Conservation (phyloP, 30 jellyfish, hydroid and myxozoan species). For the Aurelia coerulea region DNA sequence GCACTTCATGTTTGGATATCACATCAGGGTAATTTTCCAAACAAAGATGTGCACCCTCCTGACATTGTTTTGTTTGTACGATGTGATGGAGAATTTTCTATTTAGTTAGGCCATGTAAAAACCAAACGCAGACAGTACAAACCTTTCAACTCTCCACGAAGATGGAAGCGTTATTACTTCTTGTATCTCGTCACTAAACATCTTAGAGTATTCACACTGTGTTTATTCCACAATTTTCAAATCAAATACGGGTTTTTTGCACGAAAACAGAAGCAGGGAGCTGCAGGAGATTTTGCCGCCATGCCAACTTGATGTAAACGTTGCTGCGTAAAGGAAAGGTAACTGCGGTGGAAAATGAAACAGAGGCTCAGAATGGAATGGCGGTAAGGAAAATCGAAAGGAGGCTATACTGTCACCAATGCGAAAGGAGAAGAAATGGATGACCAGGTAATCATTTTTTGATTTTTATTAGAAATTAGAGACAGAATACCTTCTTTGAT, state of each 20-base stretch:
- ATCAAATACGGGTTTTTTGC: neutral
- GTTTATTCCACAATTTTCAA: neutral
- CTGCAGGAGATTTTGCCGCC: slow-evolving; percentile 46
- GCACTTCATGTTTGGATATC: too few relatives aligned
- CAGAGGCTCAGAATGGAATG: slow-evolving; percentile 16
- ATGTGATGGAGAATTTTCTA: too few relatives aligned
- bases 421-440: slow-evolving; percentile 28
- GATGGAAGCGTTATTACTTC: slow-evolving; percentile 69
- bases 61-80: too few relatives aligned
- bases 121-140: neutral
- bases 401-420: slow-evolving; percentile 6
- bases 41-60: too few relatives aligned
- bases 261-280: too few relatives aligned
- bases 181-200: slow-evolving; percentile 64
- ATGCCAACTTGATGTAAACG: slow-evolving; percentile 62
- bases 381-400: slow-evolving; percentile 16
- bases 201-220: neutral
- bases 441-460: slow-evolving; percentile 49
- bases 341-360: slow-evolving; percentile 19
- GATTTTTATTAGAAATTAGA: neutral
- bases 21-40: too few relatives aligned
- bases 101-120: too few relatives aligned
- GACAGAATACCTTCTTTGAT: too few relatives aligned
- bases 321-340: neutral
- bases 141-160: slow-evolving; percentile 73